Evolutionary conservation across 2,113 vertebrate species (phyloP).

Genomic region (Dendrocopos noguchii): DNA sequence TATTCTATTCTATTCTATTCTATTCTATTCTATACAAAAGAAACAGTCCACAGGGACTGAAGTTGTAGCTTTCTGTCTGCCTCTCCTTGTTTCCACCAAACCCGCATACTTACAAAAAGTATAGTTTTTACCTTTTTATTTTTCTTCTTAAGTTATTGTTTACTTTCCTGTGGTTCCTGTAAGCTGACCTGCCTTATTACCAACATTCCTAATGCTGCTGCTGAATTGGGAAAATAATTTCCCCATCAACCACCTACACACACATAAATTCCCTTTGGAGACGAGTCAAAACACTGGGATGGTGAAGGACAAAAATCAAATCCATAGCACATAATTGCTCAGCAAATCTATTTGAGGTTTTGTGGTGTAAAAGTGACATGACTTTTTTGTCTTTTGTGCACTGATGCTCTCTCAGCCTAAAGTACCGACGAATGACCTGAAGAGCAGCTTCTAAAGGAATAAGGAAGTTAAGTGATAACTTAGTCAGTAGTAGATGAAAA

Average conservation of each 20-base stretch:
- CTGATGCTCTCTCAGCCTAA: not conserved
- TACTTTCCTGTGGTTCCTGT: not conserved
- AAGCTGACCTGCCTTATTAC: not conserved
- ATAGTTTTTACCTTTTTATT: not conserved
- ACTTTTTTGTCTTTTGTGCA: not conserved
- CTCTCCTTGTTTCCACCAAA: not conserved
- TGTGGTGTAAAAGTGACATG: slow-evolving; percentile 26
- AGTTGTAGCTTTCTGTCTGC: not conserved
- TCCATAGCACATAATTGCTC: not conserved
- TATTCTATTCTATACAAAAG: not conserved
- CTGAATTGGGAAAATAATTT: not conserved
- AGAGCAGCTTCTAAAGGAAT: not conserved
- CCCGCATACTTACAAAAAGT: not conserved
- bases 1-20: too few relatives aligned
- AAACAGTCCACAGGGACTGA: not conserved
- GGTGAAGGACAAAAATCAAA: slow-evolving; percentile 14
- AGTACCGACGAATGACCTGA: not conserved
- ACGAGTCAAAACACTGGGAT: not conserved
- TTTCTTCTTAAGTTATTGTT: not conserved
- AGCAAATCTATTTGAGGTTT: slow-evolving; percentile 21
- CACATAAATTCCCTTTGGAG: not conserved
- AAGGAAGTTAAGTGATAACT: slow-evolving; percentile 24
- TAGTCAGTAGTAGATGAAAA: not conserved
- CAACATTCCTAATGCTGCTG: slow-evolving; percentile 1
- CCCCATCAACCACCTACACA: not conserved